A percentile compares a stretch with the other conserved stretches of the same genome.
Conservation (phyloP, 1,140 invertebrate species). For the Alviniconcha marisindica region DNA sequence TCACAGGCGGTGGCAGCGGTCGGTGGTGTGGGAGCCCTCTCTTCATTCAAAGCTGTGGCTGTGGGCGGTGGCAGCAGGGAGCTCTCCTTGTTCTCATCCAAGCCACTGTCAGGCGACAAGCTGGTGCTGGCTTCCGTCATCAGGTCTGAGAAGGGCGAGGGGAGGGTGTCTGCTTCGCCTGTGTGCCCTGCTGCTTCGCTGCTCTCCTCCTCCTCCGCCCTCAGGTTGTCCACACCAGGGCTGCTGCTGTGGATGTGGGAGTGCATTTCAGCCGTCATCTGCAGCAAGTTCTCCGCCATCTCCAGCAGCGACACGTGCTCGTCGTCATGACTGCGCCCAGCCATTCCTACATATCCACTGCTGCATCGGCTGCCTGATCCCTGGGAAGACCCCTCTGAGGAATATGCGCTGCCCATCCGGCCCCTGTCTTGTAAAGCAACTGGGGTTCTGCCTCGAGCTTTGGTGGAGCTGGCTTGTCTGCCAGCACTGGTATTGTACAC, state of each 20-base stretch:
- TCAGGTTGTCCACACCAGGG: neutral
- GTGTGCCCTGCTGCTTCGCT: neutral
- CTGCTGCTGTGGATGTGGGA: conserved; percentile 36
- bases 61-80: neutral
- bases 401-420: neutral
- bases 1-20: neutral
- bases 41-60: too few species aligned
- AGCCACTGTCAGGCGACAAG: too few species aligned
- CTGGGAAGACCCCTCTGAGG: neutral
- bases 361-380: too few species aligned
- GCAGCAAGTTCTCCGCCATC: conserved; percentile 55
- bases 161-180: neutral
- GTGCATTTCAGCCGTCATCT: conserved; percentile 54
- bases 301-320: conserved; percentile 51
- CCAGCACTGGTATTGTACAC: neutral
- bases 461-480: neutral
- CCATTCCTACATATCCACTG: neutral
- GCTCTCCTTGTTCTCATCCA: neutral
- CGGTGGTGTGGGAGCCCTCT: neutral
- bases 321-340: neutral
- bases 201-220: neutral
- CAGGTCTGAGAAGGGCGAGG: neutral
- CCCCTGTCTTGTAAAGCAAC: conserved; percentile 3
- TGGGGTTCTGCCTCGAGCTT: neutral
- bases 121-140: neutral